These are phyloP conservation scores for Pollenia amentaria DNA, from an alignment of 2,888 invertebrate species.

Conservation along the genomic window DNA sequence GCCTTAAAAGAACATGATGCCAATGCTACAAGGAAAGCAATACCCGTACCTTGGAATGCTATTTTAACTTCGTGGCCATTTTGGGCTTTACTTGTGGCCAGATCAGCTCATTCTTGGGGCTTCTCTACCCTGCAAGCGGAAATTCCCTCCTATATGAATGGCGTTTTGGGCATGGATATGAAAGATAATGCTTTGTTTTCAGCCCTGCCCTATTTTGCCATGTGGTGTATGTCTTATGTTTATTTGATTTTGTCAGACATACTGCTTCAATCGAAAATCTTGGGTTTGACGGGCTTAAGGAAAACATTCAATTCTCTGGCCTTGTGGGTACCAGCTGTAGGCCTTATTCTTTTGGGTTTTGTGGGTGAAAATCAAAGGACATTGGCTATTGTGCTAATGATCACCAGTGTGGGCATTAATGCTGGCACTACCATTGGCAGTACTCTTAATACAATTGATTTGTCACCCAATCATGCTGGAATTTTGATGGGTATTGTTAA, in stretches of 20 bases:
- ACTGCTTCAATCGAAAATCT: conserved; percentile 82
- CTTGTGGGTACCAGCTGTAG: conserved; percentile 86
- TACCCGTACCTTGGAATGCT: conserved; percentile 87
- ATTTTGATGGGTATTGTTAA: conserved; percentile 89
- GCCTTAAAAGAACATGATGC: conserved; percentile 63
- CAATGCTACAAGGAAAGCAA: conserved; percentile 71
- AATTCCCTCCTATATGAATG: conserved; percentile 89
- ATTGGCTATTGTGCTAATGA: conserved; percentile 85
- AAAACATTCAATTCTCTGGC: conserved; percentile 80
- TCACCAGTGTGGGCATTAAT: conserved; percentile 86
- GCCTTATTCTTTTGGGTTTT: conserved; percentile 86
- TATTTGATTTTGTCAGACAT: conserved; percentile 85
- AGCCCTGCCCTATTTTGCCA: conserved; percentile 86
- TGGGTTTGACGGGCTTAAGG: conserved; percentile 81
- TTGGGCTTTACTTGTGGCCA: conserved; percentile 86
- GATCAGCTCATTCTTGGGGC: conserved; percentile 89
- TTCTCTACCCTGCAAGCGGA: conserved; percentile 89
- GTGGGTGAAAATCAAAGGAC: conserved; percentile 81
- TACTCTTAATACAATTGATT: conserved; percentile 88
- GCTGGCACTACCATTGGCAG: conserved; percentile 87
- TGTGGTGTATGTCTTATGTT: conserved; percentile 85
- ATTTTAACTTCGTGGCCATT: conserved; percentile 88
- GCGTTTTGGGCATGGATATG: conserved; percentile 87
- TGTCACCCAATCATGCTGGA: conserved; percentile 89
- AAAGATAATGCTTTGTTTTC: conserved; percentile 85